Evolutionary conservation across 2,888 invertebrate species (phyloP), one percentile per base, ranked within the genome.

Genomic region (Tachina fera): DNA sequence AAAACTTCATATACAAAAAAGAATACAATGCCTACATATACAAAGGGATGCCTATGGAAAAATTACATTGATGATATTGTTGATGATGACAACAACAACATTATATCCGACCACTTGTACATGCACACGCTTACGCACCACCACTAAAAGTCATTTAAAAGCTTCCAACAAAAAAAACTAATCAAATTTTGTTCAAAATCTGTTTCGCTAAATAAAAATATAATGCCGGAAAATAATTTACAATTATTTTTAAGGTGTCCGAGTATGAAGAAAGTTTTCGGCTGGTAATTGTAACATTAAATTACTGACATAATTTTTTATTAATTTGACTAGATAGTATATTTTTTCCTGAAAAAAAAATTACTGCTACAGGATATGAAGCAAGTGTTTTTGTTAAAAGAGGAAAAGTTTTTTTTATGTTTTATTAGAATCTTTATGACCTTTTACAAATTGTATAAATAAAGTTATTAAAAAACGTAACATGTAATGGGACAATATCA

Each of bases 241-340:
- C 79, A 86, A 82, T 83, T 61, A 82, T 51, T 68, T 85, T 63
- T 9, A 74, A 75, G 70, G 78, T 75, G 67, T 85, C 61, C 61
- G 51, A 70, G 16, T 14, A 61, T 47, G 31, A 75, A 76, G 65
- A 61, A 84, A 84, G 45, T 80, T 78, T 81, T 68, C 49, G 19
- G 22, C 19, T 49, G 78, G 70, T 86, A 86, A 86, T 83, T 86
- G 82, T 82, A 86, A 51, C 53, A 47, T 70, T 60, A 86, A 82
- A 83, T 86, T 86, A 58, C 79, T 45, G 63, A 79, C 85, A 86
- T 86, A 86, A 86, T 86, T 83, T 86, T 77, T 75, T 86, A 86
- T 86, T 86, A 86, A 86, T 86, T 85, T 82, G 56, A 82, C 39
- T 51, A 1, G 31, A 31, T 31, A 31, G 0, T 31, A 31, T 31